Base-by-base conservation (phyloP, 2,797 vertebrate genomes). In the Anniella stebbinsi region DNA sequence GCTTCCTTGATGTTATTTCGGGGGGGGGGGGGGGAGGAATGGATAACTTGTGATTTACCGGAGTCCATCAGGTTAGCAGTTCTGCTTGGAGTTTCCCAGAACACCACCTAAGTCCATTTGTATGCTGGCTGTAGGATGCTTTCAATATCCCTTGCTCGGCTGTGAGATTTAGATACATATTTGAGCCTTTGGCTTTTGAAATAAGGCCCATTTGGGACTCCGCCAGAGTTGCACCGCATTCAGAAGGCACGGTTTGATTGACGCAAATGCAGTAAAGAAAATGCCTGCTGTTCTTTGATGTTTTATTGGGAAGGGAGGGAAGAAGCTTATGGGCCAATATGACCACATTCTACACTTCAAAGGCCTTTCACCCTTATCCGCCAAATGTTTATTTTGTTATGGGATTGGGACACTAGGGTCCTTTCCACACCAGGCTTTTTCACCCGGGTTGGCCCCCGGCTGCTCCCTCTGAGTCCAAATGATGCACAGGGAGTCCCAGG, bases 11-110 rank as follows among this genome's bases (percentile, higher is more conserved):
- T 92, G 86, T 84, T 90, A 94, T 95, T 91, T 92, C 48, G 17
- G 82, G 76, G 93, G 90, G 69, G 90, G 91, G 73, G 82, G 21
- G 80, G 78, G 92, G 90, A 67, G 91, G 91, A 77, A 80, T 76
- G 87, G 38, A 76, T 93, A 95, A 91, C 89, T 76, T 89, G 66
- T 92, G 93, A 96, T 95, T 95, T 95, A 92, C 84, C 2, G 87
- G 92, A 94, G 84, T 91, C 67, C 89, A 67, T 87, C 88, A 36
- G 72, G 90, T 92, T 93, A 84, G 85, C 5, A 85, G 67, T 89
- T 84, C 86, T 89, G 38, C 41, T 89, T 69, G 80, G 87, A 38
- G 51, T 69, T 86, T 92, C 85, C 51, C 78, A 88, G 60, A 2
- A 1, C 18, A 89, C 84, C 84, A 86, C 11, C 2, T 28, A 80